Evolutionary conservation across 2,888 invertebrate genomes (phyloP).

Genomic region (Pachymerium ferrugineum): DNA sequence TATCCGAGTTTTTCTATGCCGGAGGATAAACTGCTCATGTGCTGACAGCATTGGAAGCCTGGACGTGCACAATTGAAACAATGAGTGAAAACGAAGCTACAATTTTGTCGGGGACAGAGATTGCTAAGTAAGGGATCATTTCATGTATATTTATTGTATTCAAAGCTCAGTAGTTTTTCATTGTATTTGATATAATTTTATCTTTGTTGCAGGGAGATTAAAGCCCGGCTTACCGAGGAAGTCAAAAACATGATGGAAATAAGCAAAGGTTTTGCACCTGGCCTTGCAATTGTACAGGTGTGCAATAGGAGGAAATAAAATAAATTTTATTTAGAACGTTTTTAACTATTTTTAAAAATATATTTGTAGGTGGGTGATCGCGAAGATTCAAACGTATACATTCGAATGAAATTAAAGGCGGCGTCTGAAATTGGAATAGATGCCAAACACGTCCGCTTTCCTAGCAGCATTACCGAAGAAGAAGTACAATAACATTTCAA

Average conservation of each 20-base stretch:
- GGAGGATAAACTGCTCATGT: neutral
- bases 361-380: slow-evolving; percentile 78
- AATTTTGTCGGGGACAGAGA: slow-evolving; percentile 13
- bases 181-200: neutral
- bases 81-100: slow-evolving; percentile 24
- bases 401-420: slow-evolving; percentile 89
- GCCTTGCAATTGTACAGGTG: slow-evolving; percentile 75
- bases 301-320: neutral
- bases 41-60: neutral
- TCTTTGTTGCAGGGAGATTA: slow-evolving; percentile 61
- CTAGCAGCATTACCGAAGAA: slow-evolving; percentile 70
- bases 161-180: neutral
- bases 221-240: slow-evolving; percentile 61
- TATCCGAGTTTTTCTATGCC: too few species aligned
- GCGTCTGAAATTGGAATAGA: slow-evolving; percentile 84
- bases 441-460: slow-evolving; percentile 72
- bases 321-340: neutral
- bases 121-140: neutral
- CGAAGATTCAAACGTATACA: slow-evolving; percentile 97
- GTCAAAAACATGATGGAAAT: slow-evolving; percentile 57
- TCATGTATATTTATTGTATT: neutral
- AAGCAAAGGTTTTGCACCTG: slow-evolving; percentile 59
- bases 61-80: neutral
- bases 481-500: slow-evolving; percentile 54
- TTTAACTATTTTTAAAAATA: neutral